Conservation (phyloP, 2,797 vertebrate species). For the Manis javanica region DNA sequence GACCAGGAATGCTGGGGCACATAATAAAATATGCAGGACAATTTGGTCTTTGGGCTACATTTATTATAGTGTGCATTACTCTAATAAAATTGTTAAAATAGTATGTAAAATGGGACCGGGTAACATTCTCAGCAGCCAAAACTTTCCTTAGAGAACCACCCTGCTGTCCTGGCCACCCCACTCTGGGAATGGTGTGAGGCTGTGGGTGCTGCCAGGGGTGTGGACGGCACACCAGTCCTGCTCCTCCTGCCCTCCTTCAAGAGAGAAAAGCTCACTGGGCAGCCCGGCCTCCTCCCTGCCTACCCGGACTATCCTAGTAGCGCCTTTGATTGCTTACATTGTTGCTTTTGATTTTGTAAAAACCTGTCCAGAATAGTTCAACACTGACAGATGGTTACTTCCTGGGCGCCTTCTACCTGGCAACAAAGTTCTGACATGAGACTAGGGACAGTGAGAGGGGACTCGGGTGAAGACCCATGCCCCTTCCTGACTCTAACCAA, state of each 20-base stretch:
- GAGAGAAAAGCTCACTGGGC: neutral
- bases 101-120: neutral
- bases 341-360: neutral
- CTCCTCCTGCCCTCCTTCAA: neutral
- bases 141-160: neutral
- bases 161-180: rapidly evolving
- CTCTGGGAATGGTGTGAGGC: neutral
- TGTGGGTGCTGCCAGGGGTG: neutral
- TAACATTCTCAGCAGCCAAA: neutral
- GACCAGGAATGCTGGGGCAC: rapidly evolving
- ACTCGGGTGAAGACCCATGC: neutral
- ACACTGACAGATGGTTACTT: neutral
- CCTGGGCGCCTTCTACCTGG: neutral
- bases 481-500: neutral
- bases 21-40: neutral
- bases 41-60: neutral
- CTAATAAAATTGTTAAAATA: neutral
- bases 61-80: neutral
- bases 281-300: neutral
- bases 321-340: neutral
- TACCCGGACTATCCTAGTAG: neutral
- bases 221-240: rapidly evolving
- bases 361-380: neutral
- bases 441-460: neutral
- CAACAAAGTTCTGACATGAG: rapidly evolving